Percentiles rank a stretch among this genome's conserved stretches.
Conservation (phyloP, 2,113 vertebrate species). For the Corythoichthys haematopterus region DNA sequence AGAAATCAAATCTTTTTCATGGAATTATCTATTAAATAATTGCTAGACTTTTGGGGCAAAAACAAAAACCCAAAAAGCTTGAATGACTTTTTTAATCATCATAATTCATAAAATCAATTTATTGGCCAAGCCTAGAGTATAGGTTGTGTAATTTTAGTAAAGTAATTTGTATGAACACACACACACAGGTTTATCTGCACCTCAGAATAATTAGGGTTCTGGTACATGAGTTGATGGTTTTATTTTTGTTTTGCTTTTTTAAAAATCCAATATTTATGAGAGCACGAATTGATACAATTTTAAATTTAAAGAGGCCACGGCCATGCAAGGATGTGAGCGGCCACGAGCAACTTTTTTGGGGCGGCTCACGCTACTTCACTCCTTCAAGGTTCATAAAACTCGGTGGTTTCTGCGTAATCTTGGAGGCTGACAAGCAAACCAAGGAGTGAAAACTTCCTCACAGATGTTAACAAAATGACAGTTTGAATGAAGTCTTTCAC, state of each 20-base stretch:
- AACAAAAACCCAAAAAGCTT: too few species aligned
- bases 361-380: not conserved
- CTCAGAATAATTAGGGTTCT: not conserved
- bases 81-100: too few species aligned
- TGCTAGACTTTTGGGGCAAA: too few species aligned
- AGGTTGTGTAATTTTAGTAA: not conserved
- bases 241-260: too few species aligned
- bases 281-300: not conserved
- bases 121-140: too few species aligned
- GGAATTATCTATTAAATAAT: too few species aligned
- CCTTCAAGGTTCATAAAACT: not conserved
- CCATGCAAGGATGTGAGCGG: not conserved
- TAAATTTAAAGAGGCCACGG: not conserved
- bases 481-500: constrained; percentile 1
- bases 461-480: constrained; percentile 11
- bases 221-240: too few species aligned
- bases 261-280: not conserved
- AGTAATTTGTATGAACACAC: not conserved
- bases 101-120: too few species aligned
- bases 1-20: too few species aligned
- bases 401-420: not conserved
- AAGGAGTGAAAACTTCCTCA: not conserved
- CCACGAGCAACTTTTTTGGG: not conserved
- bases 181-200: not conserved
- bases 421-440: not conserved